Evolutionary conservation across 2,797 vertebrate species (phyloP).

Genomic region (Syncerus caffer): DNA sequence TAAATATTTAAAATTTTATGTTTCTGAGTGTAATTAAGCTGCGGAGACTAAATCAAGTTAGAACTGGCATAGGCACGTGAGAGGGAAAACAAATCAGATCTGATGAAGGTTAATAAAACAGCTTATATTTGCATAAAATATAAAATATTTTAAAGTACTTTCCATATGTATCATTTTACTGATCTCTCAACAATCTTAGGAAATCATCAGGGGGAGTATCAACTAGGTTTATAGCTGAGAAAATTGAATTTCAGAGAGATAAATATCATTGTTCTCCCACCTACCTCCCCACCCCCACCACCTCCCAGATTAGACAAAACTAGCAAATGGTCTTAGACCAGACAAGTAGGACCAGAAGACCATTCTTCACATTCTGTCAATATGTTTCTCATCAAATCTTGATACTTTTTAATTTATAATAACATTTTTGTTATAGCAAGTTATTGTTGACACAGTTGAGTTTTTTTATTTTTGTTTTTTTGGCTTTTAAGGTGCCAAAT

Average conservation of each 20-base stretch:
- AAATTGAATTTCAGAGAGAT: neutral
- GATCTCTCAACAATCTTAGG: neutral
- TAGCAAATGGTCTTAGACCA: too few relatives aligned
- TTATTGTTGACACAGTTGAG: neutral
- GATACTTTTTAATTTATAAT: neutral
- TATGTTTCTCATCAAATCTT: neutral
- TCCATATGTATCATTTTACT: neutral
- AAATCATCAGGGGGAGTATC: neutral
- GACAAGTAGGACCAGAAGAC: neutral
- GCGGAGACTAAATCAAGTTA: neutral
- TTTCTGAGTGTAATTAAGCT: neutral
- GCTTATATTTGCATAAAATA: neutral
- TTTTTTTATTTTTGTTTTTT: neutral
- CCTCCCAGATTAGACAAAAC: neutral
- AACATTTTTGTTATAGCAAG: neutral
- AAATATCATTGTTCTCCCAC: neutral
- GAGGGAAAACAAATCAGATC: neutral
- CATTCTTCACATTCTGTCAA: neutral
- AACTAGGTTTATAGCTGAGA: neutral
- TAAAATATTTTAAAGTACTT: neutral
- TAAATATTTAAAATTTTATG: constrained; percentile 56
- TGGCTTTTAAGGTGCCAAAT: neutral
- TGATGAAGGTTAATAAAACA: constrained; percentile 4
- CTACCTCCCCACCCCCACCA: neutral
- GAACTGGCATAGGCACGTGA: neutral